Conservation (phyloP, 2,888 invertebrate species). For the Lasioglossum lativentre region DNA sequence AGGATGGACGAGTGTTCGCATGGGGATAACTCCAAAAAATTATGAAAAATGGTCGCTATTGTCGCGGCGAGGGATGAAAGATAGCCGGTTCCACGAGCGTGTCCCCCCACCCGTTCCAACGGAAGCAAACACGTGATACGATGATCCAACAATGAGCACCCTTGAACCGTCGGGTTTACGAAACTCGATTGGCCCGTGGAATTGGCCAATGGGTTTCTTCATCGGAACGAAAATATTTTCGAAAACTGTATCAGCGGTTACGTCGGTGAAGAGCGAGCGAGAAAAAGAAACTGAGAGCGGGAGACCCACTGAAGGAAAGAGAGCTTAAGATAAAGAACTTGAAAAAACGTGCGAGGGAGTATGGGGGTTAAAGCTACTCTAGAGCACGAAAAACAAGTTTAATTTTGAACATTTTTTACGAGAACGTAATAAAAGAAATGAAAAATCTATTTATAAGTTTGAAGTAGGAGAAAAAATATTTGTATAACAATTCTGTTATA, state of each 20-base stretch:
- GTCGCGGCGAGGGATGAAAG: not conserved
- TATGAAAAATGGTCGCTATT: not conserved
- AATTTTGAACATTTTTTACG: not conserved
- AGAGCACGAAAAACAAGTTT: not conserved
- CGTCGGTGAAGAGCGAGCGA: not conserved
- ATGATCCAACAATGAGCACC: not conserved
- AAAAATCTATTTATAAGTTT: not conserved
- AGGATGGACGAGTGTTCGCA: not conserved
- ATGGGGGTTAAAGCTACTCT: not conserved
- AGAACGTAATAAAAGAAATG: not conserved
- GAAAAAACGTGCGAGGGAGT: not conserved
- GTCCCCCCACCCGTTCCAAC: not conserved
- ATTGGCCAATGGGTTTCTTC: slow-evolving; percentile 10
- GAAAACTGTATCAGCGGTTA: slow-evolving; percentile 18
- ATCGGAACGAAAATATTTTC: slow-evolving; percentile 18
- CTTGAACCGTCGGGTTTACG: slow-evolving; percentile 5
- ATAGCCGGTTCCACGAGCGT: not conserved
- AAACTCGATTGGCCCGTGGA: not conserved
- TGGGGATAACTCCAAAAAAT: not conserved
- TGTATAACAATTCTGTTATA: not conserved
- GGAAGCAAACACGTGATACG: not conserved
- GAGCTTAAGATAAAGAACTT: slow-evolving; percentile 2
- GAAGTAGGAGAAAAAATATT: not conserved
- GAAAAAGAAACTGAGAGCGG: not conserved
- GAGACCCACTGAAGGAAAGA: not conserved